Conservation (phyloP, 2,113 vertebrate species). For the Pseudorectes ferrugineus region DNA sequence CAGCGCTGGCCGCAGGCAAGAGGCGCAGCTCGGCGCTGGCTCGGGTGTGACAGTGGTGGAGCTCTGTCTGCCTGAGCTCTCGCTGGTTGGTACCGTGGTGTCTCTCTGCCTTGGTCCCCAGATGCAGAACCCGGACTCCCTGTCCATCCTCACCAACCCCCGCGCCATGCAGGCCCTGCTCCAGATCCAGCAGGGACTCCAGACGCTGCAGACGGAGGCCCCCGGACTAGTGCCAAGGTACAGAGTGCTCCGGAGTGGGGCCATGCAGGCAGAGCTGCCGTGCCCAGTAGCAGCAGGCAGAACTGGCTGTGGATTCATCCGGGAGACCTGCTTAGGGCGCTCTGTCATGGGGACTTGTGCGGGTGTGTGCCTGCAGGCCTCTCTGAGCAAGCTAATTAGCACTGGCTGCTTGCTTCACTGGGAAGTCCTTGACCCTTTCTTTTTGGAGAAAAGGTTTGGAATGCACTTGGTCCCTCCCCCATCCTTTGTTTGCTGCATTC, state of each 20-base stretch:
- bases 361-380: not conserved
- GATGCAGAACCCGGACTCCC: slow-evolving; percentile 99
- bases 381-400: not conserved
- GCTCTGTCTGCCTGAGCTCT: not conserved
- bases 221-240: slow-evolving; percentile 96
- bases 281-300: not conserved
- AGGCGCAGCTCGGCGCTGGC: not conserved
- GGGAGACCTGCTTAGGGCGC: not conserved
- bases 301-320: not conserved
- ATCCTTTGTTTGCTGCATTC: not conserved
- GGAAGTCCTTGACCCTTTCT: not conserved
- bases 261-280: not conserved
- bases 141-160: slow-evolving; percentile 95
- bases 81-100: not conserved
- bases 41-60: not conserved
- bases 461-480: not conserved
- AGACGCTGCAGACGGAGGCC: slow-evolving; percentile 94
- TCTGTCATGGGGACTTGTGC: not conserved
- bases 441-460: not conserved
- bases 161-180: slow-evolving; percentile 97
- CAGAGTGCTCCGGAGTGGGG: rapidly evolving
- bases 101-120: slow-evolving; percentile 44
- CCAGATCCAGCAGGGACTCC: slow-evolving; percentile 97
- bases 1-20: not conserved
- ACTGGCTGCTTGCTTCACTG: not conserved